These are phyloP conservation scores for Danio aesculapii DNA, from an alignment of 2,797 vertebrate species.

Conservation along the genomic window DNA sequence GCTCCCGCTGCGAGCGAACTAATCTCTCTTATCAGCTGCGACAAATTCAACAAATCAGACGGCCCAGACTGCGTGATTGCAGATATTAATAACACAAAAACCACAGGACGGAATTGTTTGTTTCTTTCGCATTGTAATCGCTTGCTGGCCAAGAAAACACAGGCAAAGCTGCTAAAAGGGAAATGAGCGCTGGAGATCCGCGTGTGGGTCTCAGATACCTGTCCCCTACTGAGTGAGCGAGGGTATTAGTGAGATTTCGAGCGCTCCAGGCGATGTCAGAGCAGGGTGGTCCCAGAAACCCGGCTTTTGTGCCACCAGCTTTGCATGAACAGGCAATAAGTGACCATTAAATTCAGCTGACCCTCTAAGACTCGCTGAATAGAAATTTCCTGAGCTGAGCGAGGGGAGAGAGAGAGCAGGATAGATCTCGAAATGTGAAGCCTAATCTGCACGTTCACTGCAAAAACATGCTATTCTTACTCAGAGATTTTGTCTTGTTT, in stretches of 20 bases:
- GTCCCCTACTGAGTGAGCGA: slow-evolving; percentile 46
- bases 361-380: slow-evolving; percentile 79
- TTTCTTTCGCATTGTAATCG: slow-evolving; percentile 23
- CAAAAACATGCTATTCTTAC: too few relatives aligned
- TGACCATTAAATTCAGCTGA: slow-evolving; percentile 81
- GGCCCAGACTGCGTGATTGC: slow-evolving; percentile 46
- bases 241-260: slow-evolving; percentile 69
- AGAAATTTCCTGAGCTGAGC: slow-evolving; percentile 60
- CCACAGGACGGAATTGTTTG: slow-evolving; percentile 1
- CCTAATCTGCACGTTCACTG: slow-evolving; percentile 64
- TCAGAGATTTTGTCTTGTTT: too few relatives aligned
- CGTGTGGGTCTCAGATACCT: slow-evolving; percentile 53
- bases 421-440: slow-evolving; percentile 67
- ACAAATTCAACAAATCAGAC: slow-evolving; percentile 67
- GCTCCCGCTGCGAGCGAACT: slow-evolving; percentile 55
- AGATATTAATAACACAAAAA: slow-evolving; percentile 45
- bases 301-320: slow-evolving; percentile 69
- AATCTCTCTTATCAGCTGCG: slow-evolving; percentile 69
- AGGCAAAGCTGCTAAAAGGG: neutral
- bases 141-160: slow-evolving; percentile 25
- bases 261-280: slow-evolving; percentile 70
- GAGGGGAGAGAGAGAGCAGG: slow-evolving; percentile 2
- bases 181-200: slow-evolving; percentile 26
- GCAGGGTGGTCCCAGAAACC: slow-evolving; percentile 75
- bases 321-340: slow-evolving; percentile 76